Evolutionary conservation across 2,888 invertebrate genomes (phyloP).

Genomic region (Lepidochrysops patricia): DNA sequence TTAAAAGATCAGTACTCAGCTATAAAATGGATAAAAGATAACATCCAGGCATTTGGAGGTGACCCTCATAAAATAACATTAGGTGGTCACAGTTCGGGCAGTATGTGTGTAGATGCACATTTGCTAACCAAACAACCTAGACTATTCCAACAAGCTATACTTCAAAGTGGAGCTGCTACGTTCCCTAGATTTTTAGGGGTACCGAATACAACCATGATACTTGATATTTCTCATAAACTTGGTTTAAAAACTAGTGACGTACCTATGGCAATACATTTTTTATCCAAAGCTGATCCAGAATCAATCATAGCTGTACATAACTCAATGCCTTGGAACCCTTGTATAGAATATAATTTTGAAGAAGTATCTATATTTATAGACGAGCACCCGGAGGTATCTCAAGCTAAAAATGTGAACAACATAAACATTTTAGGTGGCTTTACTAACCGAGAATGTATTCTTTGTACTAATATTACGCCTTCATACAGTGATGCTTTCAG

Average conservation of each 20-base stretch:
- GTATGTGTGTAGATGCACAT: too few relatives aligned
- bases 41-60: too few relatives aligned
- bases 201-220: slow-evolving; percentile 21
- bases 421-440: background rate
- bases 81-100: too few relatives aligned
- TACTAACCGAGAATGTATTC: background rate
- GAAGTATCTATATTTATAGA: background rate
- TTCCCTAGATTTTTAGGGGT: too few relatives aligned
- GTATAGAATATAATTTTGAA: background rate
- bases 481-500: background rate
- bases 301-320: background rate
- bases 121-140: too few relatives aligned
- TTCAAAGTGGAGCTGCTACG: too few relatives aligned
- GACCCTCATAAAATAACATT: too few relatives aligned
- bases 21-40: too few relatives aligned
- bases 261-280: background rate
- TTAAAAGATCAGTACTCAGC: too few relatives aligned
- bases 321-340: background rate
- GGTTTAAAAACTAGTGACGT: background rate
- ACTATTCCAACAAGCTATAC: too few relatives aligned
- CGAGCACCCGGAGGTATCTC: background rate
- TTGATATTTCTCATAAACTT: background rate
- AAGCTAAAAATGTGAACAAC: background rate
- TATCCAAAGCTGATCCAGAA: background rate
- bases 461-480: background rate